Conservation (phyloP, 2,888 invertebrate genomes). For the Habrosyne pyritoides region DNA sequence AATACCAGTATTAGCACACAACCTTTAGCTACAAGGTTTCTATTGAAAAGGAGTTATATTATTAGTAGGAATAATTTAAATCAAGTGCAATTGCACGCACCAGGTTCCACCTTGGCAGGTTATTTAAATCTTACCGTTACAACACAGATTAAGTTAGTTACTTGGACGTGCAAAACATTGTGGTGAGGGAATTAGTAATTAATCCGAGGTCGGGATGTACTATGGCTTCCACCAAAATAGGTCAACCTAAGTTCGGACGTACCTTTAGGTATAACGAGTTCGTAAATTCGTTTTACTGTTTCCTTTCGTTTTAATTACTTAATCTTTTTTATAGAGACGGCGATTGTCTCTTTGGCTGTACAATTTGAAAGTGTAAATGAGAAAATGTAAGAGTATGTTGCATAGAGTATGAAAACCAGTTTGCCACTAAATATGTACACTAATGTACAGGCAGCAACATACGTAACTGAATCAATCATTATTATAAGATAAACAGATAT, state of each 20-base stretch:
- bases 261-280: conserved; percentile 1
- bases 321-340: too few relatives aligned
- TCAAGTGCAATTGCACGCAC: not conserved
- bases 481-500: too few relatives aligned
- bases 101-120: not conserved
- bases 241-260: conserved; percentile 29
- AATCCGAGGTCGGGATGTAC: conserved; percentile 38
- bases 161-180: conserved; percentile 15
- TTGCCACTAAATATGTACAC: too few relatives aligned
- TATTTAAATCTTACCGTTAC: conserved; percentile 8
- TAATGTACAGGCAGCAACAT: too few relatives aligned
- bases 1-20: not conserved
- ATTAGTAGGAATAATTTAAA: not conserved
- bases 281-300: not conserved
- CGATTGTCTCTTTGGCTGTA: too few relatives aligned
- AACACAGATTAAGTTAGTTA: conserved; percentile 5
- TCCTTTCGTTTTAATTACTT: too few relatives aligned
- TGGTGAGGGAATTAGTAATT: conserved; percentile 42
- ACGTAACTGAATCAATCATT: too few relatives aligned
- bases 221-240: conserved; percentile 48
- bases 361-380: too few relatives aligned
- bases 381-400: too few relatives aligned
- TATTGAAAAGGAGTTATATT: not conserved
- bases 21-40: not conserved
- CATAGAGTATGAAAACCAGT: too few relatives aligned